Evolutionary conservation across 2,888 invertebrate genomes (phyloP).

Genomic region (Encarsia formosa): DNA sequence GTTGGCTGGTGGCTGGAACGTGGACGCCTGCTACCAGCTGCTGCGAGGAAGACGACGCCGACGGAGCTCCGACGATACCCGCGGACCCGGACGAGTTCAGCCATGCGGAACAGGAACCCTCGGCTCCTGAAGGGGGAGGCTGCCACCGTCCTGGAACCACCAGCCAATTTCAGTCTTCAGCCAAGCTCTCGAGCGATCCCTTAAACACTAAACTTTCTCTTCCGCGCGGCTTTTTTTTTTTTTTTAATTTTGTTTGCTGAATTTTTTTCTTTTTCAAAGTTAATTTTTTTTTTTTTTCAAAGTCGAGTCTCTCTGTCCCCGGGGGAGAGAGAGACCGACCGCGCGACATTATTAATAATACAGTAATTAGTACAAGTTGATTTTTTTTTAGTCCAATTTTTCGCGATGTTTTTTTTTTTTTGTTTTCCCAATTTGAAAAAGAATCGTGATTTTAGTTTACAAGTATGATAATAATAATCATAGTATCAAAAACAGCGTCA

Average conservation of each 20-base stretch:
- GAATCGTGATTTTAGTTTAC: too few relatives aligned
- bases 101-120: conserved; percentile 49
- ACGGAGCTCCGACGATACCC: conserved; percentile 39
- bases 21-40: too few relatives aligned
- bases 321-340: conserved; percentile 3
- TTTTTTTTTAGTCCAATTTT: neutral
- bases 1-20: conserved; percentile 39
- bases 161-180: conserved; percentile 53
- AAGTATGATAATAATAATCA: neutral
- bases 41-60: conserved; percentile 37
- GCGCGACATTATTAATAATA: neutral
- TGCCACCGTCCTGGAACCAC: conserved; percentile 53
- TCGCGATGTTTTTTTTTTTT: conserved; percentile 8
- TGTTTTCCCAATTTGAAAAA: neutral
- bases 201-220: conserved; percentile 46
- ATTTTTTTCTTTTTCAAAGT: conserved; percentile 15
- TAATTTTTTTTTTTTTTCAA: neutral
- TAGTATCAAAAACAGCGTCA: neutral
- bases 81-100: too few relatives aligned
- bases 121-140: conserved; percentile 51
- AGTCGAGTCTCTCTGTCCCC: neutral
- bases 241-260: conserved; percentile 16
- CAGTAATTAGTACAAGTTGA: neutral
- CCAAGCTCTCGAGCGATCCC: conserved; percentile 48
- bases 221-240: conserved; percentile 18